These are phyloP conservation scores for Cromileptes altivelis DNA, from an alignment of 2,113 vertebrate species.

Conservation along the genomic window DNA sequence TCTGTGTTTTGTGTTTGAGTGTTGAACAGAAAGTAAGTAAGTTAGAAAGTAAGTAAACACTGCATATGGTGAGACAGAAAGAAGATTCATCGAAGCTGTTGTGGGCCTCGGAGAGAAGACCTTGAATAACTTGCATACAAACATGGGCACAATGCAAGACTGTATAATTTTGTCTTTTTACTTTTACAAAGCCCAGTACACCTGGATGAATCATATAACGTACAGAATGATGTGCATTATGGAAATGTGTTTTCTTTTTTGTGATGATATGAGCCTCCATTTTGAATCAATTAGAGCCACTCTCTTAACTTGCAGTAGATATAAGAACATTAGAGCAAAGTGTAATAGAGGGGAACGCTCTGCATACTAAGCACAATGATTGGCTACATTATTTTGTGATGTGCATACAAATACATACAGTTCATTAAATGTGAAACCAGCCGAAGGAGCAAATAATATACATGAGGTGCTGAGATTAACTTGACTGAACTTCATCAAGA, in stretches of 20 bases:
- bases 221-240: background rate
- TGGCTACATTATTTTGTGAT: constrained; percentile 3
- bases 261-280: constrained; percentile 11
- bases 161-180: constrained; percentile 8
- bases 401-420: constrained; percentile 14
- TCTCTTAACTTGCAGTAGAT: constrained; percentile 31
- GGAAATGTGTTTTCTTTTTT: constrained; percentile 17
- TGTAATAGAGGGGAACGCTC: constrained; percentile 5
- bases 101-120: constrained; percentile 1
- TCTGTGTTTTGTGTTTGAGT: constrained; percentile 24
- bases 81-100: constrained; percentile 10
- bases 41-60: constrained; percentile 9
- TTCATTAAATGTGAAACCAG: constrained; percentile 13
- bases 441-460: background rate
- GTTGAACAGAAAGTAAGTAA: background rate
- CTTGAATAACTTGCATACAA: constrained; percentile 12
- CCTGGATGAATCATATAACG: constrained; percentile 4
- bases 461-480: background rate
- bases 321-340: constrained; percentile 24
- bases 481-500: background rate
- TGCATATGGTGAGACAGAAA: background rate
- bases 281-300: constrained; percentile 23
- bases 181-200: background rate
- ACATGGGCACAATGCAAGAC: constrained; percentile 13
- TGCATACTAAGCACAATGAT: constrained; percentile 30